Conservation (phyloP, 2,797 vertebrate genomes). For the Chloroceryle inda region DNA sequence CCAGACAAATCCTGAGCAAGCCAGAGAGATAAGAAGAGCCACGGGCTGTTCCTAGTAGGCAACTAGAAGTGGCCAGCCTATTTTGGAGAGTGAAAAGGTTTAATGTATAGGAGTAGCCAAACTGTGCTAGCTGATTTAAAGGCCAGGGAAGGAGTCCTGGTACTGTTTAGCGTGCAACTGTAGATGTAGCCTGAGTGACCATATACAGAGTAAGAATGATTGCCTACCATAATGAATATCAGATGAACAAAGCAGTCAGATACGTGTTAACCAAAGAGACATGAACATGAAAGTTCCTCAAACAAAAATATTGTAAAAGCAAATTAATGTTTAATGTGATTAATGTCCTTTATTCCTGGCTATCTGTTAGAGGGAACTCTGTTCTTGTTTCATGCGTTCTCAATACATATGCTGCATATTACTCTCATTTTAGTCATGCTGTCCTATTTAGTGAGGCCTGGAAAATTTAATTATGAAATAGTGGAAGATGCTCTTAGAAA, state of each 20-base stretch:
- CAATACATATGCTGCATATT: not conserved
- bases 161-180: not conserved
- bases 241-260: not conserved
- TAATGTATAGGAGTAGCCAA: not conserved
- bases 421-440: not conserved
- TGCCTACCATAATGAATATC: not conserved
- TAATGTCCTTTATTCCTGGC: not conserved
- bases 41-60: not conserved
- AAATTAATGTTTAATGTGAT: slow-evolving; percentile 3
- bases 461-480: not conserved
- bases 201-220: not conserved
- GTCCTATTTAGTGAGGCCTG: not conserved
- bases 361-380: not conserved
- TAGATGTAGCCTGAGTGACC: not conserved
- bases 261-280: not conserved
- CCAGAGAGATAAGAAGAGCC: not conserved
- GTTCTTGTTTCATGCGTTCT: not conserved
- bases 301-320: not conserved
- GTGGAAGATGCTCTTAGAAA: not conserved
- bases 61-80: not conserved
- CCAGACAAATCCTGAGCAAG: not conserved
- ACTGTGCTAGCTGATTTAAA: not conserved
- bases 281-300: not conserved
- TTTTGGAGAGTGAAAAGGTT: not conserved
- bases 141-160: not conserved